Conservation (phyloP, 2,113 vertebrate species). For the Echinops telfairi region DNA sequence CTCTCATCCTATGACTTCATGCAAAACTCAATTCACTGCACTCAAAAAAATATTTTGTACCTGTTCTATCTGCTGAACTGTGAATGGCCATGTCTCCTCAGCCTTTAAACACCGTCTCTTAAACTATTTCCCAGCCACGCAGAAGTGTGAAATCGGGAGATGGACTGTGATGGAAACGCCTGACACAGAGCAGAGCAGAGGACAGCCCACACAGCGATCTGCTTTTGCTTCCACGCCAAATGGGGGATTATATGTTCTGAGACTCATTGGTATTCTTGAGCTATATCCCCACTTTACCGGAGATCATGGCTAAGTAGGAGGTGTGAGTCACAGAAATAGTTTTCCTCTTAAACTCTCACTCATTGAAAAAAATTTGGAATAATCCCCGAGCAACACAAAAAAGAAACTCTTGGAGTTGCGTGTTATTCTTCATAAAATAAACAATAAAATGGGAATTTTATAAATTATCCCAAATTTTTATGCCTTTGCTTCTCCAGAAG, state of each 20-base stretch:
- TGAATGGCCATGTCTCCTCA: constrained; percentile 38
- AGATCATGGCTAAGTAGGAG: constrained; percentile 76
- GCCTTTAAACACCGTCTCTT: constrained; percentile 20
- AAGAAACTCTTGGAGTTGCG: constrained; percentile 14
- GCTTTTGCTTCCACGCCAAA: constrained; percentile 54
- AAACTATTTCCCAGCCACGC: constrained; percentile 34
- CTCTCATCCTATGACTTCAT: not conserved
- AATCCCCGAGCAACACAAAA: constrained; percentile 57
- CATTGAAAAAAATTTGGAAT: constrained; percentile 81
- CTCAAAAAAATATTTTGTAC: not conserved
- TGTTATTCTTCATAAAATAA: constrained; percentile 33
- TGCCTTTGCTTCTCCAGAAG: not conserved
- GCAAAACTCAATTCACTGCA: constrained; percentile 20
- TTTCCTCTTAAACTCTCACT: constrained; percentile 68
- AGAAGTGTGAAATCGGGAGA: constrained; percentile 54
- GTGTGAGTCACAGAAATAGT: constrained; percentile 79
- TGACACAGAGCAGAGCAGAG: constrained; percentile 30
- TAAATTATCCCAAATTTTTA: constrained; percentile 61
- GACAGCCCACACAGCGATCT: not conserved
- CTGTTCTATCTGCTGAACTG: not conserved
- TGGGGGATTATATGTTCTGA: constrained; percentile 16
- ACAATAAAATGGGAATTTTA: constrained; percentile 63
- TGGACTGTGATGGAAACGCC: constrained; percentile 25
- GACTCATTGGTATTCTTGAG: constrained; percentile 70
- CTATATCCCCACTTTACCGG: constrained; percentile 53